A percentile compares a stretch with the other conserved stretches of the same genome.
Evolutionary conservation across 2,888 invertebrate species (phyloP).

Genomic region (Endotricha flammealis): DNA sequence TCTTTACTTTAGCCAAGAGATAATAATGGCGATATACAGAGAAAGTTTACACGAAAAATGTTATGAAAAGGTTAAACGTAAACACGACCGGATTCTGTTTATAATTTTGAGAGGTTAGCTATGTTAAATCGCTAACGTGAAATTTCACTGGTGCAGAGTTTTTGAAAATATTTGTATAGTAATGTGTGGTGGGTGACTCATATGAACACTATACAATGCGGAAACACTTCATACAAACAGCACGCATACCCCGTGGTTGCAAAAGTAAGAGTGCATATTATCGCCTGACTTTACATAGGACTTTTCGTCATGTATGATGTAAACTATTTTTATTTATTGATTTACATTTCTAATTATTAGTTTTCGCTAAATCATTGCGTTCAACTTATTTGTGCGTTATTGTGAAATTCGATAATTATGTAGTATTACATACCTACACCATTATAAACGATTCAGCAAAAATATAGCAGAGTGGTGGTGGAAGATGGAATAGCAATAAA

Average conservation of each 20-base stretch:
- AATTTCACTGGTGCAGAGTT: constrained; percentile 2
- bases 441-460: too few species aligned
- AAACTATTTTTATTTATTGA: too few species aligned
- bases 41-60: background rate
- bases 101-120: constrained; percentile 8
- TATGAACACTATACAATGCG: constrained; percentile 29
- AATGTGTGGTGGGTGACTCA: constrained; percentile 25
- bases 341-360: background rate
- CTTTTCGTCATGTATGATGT: too few species aligned
- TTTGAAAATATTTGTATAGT: constrained; percentile 9
- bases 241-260: constrained; percentile 26
- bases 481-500: too few species aligned
- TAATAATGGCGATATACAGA: background rate
- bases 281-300: too few species aligned
- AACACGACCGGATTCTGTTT: constrained; percentile 7
- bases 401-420: too few species aligned
- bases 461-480: too few species aligned
- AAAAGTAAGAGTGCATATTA: constrained; percentile 30
- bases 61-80: constrained; percentile 3
- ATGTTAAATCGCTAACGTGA: constrained; percentile 4
- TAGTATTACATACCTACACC: too few species aligned
- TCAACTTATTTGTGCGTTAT: too few species aligned
- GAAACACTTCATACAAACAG: constrained; percentile 37
- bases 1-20: background rate
- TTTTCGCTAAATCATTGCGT: too few species aligned